Percentiles rank a stretch among this genome's conserved stretches.
Evolutionary conservation across 1,140 invertebrate genomes (phyloP).

Genomic region (Drosophila baimaii): DNA sequence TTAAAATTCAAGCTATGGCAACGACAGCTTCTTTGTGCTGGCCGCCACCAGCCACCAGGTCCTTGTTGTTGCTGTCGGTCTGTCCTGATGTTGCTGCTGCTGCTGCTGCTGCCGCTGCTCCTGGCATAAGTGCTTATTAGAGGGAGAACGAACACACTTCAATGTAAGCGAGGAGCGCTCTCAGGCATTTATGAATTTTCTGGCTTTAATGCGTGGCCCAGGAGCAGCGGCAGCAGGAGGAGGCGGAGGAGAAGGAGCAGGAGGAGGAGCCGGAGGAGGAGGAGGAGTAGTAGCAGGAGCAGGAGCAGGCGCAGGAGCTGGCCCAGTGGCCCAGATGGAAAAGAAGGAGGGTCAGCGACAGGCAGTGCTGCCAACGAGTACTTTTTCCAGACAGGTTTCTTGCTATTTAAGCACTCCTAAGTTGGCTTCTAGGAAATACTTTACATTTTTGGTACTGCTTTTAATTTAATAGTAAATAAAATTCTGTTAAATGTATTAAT

Average conservation of each 20-base stretch:
- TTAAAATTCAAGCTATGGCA: constrained; percentile 69
- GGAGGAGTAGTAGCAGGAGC: constrained; percentile 1
- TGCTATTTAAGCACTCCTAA: too few species aligned
- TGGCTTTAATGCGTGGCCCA: constrained; percentile 67
- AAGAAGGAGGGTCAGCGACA: neutral
- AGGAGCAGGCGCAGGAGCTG: neutral
- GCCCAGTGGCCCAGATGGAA: constrained; percentile 28
- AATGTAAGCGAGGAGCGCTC: constrained; percentile 48
- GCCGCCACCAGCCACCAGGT: constrained; percentile 11
- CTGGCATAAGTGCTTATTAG: constrained; percentile 69
- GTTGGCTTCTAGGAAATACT: neutral
- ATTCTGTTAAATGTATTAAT: neutral
- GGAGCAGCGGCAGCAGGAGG: neutral
- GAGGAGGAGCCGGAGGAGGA: neutral
- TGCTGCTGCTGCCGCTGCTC: constrained; percentile 37
- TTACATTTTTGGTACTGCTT: neutral
- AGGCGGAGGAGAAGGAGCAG: constrained; percentile 5
- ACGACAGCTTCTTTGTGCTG: constrained; percentile 51
- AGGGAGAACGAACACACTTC: constrained; percentile 54
- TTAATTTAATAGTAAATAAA: neutral
- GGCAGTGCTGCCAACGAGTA: neutral
- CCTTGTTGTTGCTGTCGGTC: constrained; percentile 19
- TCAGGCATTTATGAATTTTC: constrained; percentile 81
- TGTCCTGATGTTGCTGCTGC: constrained; percentile 14
- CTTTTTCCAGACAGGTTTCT: neutral